Percentiles rank a stretch among this genome's conserved stretches.
Evolutionary conservation across 2,113 vertebrate species (phyloP).

Genomic region (Poicephalus meyeri): DNA sequence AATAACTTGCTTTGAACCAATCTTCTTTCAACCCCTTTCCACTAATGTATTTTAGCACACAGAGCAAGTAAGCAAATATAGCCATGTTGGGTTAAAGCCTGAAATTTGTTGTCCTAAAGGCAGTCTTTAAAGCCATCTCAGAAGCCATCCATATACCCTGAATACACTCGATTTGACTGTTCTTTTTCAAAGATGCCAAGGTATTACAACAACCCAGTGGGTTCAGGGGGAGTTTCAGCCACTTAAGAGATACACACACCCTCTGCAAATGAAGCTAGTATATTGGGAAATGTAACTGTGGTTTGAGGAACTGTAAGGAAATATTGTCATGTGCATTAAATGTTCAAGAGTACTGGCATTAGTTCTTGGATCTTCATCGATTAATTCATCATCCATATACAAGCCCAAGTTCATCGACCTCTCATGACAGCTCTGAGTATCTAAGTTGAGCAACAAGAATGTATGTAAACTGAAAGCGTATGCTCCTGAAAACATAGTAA

Average conservation of each 20-base stretch:
- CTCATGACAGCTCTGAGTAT: not conserved
- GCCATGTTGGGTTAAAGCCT: not conserved
- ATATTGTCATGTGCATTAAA: not conserved
- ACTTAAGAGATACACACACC: not conserved
- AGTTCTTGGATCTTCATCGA: too few relatives aligned
- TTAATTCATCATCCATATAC: too few relatives aligned
- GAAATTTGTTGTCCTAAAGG: not conserved
- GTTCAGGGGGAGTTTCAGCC: not conserved
- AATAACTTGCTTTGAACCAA: not conserved
- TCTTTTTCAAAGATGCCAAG: not conserved
- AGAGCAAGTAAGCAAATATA: not conserved
- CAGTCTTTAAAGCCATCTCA: not conserved
- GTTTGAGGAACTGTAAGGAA: not conserved
- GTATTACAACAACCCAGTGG: not conserved
- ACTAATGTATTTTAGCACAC: not conserved
- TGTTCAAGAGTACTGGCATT: not conserved
- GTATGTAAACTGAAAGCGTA: too few relatives aligned
- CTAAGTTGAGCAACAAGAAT: not conserved
- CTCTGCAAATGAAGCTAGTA: not conserved
- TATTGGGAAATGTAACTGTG: not conserved
- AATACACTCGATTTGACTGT: not conserved
- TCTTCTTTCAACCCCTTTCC: not conserved
- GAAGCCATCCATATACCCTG: not conserved
- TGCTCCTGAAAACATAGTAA: not conserved
- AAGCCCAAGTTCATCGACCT: not conserved